Conservation (phyloP, 2,113 vertebrate species). For the Buteo buteo region DNA sequence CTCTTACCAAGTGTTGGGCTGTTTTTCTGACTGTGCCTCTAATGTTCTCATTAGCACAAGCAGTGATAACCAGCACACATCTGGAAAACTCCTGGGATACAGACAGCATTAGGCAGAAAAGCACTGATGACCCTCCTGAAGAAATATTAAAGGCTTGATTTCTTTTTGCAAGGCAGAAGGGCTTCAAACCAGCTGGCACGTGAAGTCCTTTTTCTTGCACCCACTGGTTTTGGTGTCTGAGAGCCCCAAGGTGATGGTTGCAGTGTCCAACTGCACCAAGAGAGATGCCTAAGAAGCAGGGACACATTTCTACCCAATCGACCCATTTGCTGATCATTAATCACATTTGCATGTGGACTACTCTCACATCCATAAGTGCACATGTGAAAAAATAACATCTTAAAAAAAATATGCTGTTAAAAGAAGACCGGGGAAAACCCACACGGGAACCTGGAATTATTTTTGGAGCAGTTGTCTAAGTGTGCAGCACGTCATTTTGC, state of each 20-base stretch:
- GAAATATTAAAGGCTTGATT: background rate
- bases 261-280: rapidly evolving
- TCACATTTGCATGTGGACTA: background rate
- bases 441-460: background rate
- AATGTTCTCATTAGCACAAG: background rate
- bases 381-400: rapidly evolving
- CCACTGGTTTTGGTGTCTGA: background rate
- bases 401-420: background rate
- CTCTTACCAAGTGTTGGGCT: background rate
- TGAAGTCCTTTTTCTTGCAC: background rate
- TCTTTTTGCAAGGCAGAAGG: background rate
- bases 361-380: background rate
- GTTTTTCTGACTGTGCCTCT: background rate
- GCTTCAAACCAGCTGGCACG: background rate
- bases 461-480: background rate
- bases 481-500: background rate
- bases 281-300: background rate
- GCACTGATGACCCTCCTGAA: background rate
- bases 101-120: background rate
- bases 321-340: background rate
- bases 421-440: background rate
- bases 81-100: background rate
- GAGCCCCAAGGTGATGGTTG: background rate
- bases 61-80: background rate
- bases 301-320: background rate